Percentiles rank a stretch among this genome's conserved stretches.
These are phyloP conservation scores for Panulirus ornatus DNA, from an alignment of 1,140 invertebrate species.

Conservation along the genomic window DNA sequence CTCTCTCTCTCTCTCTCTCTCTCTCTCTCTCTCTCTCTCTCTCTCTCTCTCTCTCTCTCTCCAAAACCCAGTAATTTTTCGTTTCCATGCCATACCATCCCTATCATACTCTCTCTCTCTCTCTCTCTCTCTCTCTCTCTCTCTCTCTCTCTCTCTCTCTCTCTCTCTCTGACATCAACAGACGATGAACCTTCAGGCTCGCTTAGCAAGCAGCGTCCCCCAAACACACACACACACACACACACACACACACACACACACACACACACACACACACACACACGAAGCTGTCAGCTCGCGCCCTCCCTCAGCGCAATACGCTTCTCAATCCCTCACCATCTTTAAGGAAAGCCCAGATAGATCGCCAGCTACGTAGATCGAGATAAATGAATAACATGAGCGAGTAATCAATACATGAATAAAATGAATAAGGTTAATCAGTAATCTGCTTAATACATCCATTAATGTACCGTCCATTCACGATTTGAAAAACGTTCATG, in stretches of 20 bases:
- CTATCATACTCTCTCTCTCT: not conserved
- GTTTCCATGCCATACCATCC: not conserved
- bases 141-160: slow-evolving; percentile 17
- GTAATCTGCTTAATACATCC: too few relatives aligned
- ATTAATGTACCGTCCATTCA: too few relatives aligned
- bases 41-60: slow-evolving; percentile 13
- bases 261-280: not conserved
- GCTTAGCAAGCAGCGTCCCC: not conserved
- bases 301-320: not conserved
- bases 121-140: slow-evolving; percentile 6
- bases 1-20: slow-evolving; percentile 17
- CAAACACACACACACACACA: not conserved
- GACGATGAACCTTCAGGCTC: not conserved
- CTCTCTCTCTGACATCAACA: slow-evolving; percentile 11
- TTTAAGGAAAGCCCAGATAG: not conserved
- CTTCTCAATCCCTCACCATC: not conserved
- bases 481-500: too few relatives aligned
- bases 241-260: not conserved
- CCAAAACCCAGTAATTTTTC: not conserved
- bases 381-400: too few relatives aligned
- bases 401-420: too few relatives aligned
- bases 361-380: too few relatives aligned
- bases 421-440: too few relatives aligned
- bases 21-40: slow-evolving; percentile 17
- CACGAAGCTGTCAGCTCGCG: not conserved